Base-by-base conservation (phyloP, 1,140 invertebrate genomes). In the Meloidogyne hapla region DNA sequence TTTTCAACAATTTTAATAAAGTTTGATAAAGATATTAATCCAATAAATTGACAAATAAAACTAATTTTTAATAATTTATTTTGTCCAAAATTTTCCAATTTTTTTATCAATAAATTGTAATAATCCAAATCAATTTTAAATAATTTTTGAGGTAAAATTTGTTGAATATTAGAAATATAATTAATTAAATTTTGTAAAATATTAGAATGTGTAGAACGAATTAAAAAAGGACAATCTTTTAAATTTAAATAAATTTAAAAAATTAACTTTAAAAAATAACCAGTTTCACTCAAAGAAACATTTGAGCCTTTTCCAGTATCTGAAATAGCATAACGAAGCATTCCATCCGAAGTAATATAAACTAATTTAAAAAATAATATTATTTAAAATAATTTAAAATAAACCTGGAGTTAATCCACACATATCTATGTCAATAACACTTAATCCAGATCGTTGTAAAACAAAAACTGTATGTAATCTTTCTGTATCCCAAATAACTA, bases 401-500 rank as follows among this genome's bases (percentile, higher is more conserved):
- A 28, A 56, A 73, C 71, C 71, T 0, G 85, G 85, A 13, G 76
- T 85, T 1, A 85, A 40, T n/a, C 85, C 85, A 72, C 84, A 83
- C 74, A 86, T 76, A 63, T 86, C 85, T 13, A 81, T 69, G 67
- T 87, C 85, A 26, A 87, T 61, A 28, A 83, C 65, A 23, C 40
- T 81, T 23, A 74, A 67, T 18, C 76, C 79, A 10, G 80, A 62
- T 12, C 18, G 21, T 38, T 81, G 72, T 21, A 83, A 71, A 13
- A 71, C 69, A 33, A 85, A 80, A n/a, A 82, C 66, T 33, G 48
- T 62, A 23, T 84, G 77, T 56, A 86, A 63, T 10, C 70, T 75
- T 23, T 86, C 85, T 1, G 82, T 79, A 70, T 86, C 85, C 79
- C 81, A 86, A 12, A 86, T 33, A 9, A 82, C 79, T 13, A 85